Evolutionary conservation across 2,113 vertebrate species (phyloP), one percentile per base, ranked within the genome.

Genomic region (Podarcis muralis): DNA sequence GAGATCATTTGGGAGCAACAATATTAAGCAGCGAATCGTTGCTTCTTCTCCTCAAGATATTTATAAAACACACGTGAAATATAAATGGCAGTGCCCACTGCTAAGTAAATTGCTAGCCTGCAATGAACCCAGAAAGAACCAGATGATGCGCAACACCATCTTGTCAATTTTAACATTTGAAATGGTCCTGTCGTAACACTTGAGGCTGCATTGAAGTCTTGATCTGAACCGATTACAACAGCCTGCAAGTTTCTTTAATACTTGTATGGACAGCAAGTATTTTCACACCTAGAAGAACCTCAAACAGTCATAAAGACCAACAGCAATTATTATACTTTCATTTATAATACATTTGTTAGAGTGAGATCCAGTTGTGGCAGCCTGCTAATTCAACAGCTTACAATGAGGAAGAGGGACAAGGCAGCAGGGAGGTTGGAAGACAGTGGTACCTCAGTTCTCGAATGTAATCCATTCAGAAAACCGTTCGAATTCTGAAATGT

Each of bases 31-130:
- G 95, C 93, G 92, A 93, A 94, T 93, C 90, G 94, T 94, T 94
- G 90, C 88, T 69, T 83, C 96, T 77, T 30, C 96, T 94, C 95
- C 97, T 94, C 95, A 96, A 95, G 96, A 96, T 93, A 93, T 94
- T 96, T 96, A 96, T 95, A 96, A 95, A 97, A 94, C 95, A 95
- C 96, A 97, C 95, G 86, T 93, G 94, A 94, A 96, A 95, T 94
- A 95, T 95, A 96, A 96, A 96, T 95, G 90, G 92, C 95, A 95
- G 78, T 95, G 95, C 30, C 95, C 96, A 95, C 89, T 79, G 77
- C 90, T 92, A 96, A 95, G 92, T 94, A 93, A 95, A 96, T 92
- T 92, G 93, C 93, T 94, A 94, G 93, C 8, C 75, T 78, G 94
- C 30, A 84, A 93, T 80, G 78, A 91, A 85, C 87, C 92, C 91